Percentiles rank a stretch among this genome's conserved stretches.
phyloP scores from a whole-genome alignment of 2,113 vertebrate species.

The Callipepla californica region DNA sequence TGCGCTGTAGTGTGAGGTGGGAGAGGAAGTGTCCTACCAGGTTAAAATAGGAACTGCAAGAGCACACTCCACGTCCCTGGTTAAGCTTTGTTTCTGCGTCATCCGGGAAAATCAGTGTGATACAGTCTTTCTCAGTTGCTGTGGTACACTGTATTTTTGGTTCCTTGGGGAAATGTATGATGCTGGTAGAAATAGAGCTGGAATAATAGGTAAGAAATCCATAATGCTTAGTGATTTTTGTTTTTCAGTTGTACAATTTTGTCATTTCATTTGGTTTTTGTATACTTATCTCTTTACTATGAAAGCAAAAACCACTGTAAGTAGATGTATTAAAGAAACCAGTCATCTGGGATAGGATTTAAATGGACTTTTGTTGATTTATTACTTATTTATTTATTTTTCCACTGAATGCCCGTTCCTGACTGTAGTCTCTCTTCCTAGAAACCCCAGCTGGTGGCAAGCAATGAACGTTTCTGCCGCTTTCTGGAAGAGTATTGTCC shows the following conservation, averaged over 20 bases:
- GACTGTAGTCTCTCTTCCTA: constrained; percentile 70
- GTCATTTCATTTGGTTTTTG: neutral
- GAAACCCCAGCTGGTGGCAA: constrained; percentile 95
- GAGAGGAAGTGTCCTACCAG: neutral
- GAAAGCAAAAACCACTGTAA: neutral
- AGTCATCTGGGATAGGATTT: neutral
- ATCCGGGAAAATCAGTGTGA: neutral
- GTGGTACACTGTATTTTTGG: neutral
- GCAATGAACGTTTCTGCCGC: constrained; percentile 88
- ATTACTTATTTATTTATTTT: neutral
- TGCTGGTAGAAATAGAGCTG: neutral
- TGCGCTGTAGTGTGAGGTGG: neutral
- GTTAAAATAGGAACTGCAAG: neutral
- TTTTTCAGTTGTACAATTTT: neutral
- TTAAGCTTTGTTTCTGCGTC: accelerated
- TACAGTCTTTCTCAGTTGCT: neutral
- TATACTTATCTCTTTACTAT: neutral
- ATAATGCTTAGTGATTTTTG: neutral
- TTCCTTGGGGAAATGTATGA: neutral
- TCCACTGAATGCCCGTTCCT: neutral
- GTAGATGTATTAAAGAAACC: neutral
- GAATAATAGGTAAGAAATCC: neutral
- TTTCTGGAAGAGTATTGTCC: constrained; percentile 94
- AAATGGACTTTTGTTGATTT: neutral
- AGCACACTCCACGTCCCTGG: accelerated